Conservation (phyloP, 2,113 vertebrate species). For the Athene noctua region DNA sequence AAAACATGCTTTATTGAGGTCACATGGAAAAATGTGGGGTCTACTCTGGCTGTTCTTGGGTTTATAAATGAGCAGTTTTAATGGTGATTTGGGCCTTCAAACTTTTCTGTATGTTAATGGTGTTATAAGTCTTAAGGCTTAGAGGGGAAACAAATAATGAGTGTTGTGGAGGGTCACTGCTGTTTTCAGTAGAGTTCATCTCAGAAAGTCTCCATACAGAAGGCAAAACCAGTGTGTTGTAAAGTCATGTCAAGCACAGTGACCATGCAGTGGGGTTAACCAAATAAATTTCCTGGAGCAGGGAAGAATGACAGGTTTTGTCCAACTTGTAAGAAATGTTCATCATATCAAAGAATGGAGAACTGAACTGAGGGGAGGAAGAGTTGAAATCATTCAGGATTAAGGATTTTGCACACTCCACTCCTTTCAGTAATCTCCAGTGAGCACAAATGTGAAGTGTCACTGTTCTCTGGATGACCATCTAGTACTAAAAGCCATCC, state of each 20-base stretch:
- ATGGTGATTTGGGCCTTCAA: not conserved
- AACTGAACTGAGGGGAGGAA: not conserved
- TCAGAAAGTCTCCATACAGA: not conserved
- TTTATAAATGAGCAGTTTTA: not conserved
- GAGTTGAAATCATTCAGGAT: not conserved
- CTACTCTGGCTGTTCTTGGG: not conserved
- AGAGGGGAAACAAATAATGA: not conserved
- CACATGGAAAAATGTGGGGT: not conserved
- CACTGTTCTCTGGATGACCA: not conserved
- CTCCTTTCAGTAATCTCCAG: not conserved
- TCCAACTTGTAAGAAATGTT: not conserved
- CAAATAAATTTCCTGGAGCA: not conserved
- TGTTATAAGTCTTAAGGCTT: not conserved
- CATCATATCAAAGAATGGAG: not conserved
- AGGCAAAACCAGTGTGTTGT: not conserved
- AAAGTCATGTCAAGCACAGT: not conserved
- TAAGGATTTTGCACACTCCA: not conserved
- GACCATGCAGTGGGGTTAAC: not conserved
- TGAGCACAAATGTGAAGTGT: not conserved
- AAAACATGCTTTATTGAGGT: not conserved
- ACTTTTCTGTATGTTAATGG: not conserved
- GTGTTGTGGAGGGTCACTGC: not conserved
- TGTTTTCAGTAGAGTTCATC: not conserved
- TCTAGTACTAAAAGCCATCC: not conserved
- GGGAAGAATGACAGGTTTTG: not conserved